A percentile compares a stretch with the other conserved stretches of the same genome.
These are phyloP conservation scores for Amblyjoppa proteus DNA, from an alignment of 2,888 invertebrate genomes.

Conservation along the genomic window DNA sequence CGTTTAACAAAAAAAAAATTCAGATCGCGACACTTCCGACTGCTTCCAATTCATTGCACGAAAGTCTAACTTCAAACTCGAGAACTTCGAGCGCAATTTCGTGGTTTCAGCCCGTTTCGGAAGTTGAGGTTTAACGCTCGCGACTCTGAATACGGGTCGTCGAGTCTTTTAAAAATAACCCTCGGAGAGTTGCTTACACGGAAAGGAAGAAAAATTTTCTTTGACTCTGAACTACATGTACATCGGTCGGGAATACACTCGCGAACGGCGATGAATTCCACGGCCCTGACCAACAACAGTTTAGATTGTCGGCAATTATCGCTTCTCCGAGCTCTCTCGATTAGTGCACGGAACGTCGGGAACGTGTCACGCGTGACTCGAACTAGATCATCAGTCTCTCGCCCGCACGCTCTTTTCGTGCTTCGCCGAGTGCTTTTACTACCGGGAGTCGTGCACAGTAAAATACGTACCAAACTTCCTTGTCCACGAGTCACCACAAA, in stretches of 20 bases:
- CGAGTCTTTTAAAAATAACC: background rate
- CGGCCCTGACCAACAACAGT: slow-evolving; percentile 24
- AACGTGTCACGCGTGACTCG: slow-evolving; percentile 8
- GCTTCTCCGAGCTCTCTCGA: slow-evolving; percentile 24
- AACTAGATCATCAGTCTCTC: background rate
- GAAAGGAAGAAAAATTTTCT: background rate
- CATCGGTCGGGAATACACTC: background rate
- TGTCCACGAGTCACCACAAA: background rate
- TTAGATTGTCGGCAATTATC: slow-evolving; percentile 73
- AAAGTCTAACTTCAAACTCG: background rate
- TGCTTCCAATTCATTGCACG: background rate
- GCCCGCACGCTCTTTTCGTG: background rate
- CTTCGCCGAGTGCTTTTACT: background rate
- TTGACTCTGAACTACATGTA: background rate
- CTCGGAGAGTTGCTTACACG: background rate
- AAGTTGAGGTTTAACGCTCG: too few species aligned
- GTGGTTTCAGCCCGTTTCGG: too few species aligned
- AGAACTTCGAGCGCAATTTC: too few species aligned
- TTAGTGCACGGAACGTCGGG: slow-evolving; percentile 20
- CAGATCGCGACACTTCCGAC: background rate
- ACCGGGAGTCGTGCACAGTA: background rate
- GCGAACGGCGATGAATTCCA: background rate
- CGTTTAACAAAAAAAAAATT: background rate
- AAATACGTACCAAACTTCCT: background rate
- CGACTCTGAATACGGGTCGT: background rate